Conservation (phyloP, 2,113 vertebrate genomes). For the Rhinopomastus cyanomelas region DNA sequence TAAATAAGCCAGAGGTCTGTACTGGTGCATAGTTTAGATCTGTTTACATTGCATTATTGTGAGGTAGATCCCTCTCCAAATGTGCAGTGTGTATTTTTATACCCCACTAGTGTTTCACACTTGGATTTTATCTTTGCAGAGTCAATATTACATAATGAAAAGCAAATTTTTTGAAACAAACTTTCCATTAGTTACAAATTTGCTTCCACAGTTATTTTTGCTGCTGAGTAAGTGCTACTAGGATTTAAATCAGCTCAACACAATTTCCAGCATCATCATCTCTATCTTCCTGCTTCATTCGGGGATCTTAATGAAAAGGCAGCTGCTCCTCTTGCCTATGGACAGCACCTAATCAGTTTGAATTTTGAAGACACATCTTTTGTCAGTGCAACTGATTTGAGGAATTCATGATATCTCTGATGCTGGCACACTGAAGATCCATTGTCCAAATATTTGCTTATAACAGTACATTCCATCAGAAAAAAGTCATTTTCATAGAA, state of each 20-base stretch:
- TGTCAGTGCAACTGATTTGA: not conserved
- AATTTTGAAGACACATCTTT: not conserved
- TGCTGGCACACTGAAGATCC: not conserved
- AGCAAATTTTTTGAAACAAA: slow-evolving; percentile 19
- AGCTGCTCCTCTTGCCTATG: not conserved
- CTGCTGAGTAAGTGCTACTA: not conserved
- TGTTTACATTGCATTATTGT: not conserved
- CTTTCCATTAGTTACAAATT: not conserved
- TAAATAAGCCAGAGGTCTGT: not conserved
- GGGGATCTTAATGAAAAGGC: not conserved
- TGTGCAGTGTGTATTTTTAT: not conserved
- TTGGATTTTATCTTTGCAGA: not conserved
- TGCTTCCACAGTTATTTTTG: slow-evolving; percentile 1
- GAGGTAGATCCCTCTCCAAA: not conserved
- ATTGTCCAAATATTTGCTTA: not conserved
- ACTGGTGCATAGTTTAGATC: not conserved
- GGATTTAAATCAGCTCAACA: slow-evolving; percentile 1
- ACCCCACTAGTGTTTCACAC: not conserved
- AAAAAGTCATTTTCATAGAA: not conserved
- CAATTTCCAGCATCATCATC: not conserved
- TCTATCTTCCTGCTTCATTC: not conserved
- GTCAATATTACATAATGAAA: not conserved
- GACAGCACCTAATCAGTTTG: not conserved
- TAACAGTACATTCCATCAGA: not conserved
- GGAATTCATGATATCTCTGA: not conserved